These are phyloP conservation scores for Eriocheir sinensis DNA, from an alignment of 1,140 invertebrate species.

Conservation along the genomic window DNA sequence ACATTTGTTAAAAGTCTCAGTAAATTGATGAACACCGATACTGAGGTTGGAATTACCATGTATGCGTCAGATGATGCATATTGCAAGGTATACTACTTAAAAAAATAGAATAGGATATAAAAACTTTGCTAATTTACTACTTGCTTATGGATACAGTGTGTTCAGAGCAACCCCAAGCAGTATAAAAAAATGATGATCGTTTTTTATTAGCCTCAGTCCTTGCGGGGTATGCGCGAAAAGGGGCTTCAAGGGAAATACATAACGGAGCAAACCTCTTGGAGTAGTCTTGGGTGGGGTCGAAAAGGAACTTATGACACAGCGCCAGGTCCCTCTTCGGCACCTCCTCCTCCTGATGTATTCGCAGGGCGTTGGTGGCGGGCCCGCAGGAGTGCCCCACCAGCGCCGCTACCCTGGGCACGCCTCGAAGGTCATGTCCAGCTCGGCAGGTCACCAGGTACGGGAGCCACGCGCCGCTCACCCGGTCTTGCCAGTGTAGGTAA, in stretches of 20 bases:
- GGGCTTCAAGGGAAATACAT: no score
- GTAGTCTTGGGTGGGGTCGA: constrained; percentile 55
- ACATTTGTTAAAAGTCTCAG: no score
- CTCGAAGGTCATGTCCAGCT: background rate
- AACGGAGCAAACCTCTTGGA: constrained; percentile 48
- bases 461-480: constrained; percentile 28
- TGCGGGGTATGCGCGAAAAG: no score
- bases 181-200: no score
- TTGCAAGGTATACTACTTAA: background rate
- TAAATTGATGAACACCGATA: background rate
- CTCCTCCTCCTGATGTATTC: background rate
- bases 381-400: constrained; percentile 34
- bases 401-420: constrained; percentile 31
- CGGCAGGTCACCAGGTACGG: constrained; percentile 59
- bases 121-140: no score
- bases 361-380: constrained; percentile 46
- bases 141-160: no score
- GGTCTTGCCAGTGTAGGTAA: constrained; percentile 58
- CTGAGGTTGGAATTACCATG: background rate
- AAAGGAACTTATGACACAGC: constrained; percentile 67
- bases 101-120: no score
- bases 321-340: constrained; percentile 54
- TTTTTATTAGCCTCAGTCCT: no score
- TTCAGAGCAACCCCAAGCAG: no score
- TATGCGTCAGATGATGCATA: background rate